phyloP scores from a whole-genome alignment of 2,797 vertebrate genomes.

The Gymnoscopelus braueri region DNA sequence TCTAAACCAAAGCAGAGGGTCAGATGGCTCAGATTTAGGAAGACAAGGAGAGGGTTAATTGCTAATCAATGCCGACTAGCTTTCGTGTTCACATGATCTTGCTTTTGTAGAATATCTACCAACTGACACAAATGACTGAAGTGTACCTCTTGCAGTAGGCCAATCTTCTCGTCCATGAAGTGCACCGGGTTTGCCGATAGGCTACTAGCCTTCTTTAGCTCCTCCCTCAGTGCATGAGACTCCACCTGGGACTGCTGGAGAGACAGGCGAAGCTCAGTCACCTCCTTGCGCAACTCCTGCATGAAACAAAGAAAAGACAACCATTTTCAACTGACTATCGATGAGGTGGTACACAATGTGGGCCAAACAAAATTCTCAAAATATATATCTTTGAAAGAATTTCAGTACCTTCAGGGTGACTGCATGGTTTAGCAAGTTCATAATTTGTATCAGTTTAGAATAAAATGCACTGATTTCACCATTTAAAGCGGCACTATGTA shows the following conservation, averaged over 20 bases:
- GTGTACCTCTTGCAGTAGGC: constrained; percentile 74
- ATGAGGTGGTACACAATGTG: neutral
- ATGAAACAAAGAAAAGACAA: neutral
- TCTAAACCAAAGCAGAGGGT: too few relatives aligned
- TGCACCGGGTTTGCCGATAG: constrained; percentile 46
- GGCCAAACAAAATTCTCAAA: neutral
- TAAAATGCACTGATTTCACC: too few relatives aligned
- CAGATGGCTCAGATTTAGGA: too few relatives aligned
- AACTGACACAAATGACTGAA: too few relatives aligned
- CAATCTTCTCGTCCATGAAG: constrained; percentile 77
- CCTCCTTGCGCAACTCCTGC: constrained; percentile 77
- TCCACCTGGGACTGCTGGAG: constrained; percentile 75
- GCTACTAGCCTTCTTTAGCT: constrained; percentile 56
- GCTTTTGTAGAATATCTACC: too few relatives aligned
- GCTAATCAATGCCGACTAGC: neutral
- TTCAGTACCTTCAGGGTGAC: too few relatives aligned
- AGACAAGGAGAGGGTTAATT: too few relatives aligned
- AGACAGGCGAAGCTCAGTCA: constrained; percentile 61
- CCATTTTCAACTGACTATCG: neutral
- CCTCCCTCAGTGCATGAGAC: constrained; percentile 67
- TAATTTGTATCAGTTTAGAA: too few relatives aligned
- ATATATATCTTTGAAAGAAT: too few relatives aligned
- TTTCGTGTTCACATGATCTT: neutral
- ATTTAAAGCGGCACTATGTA: too few relatives aligned
- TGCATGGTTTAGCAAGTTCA: too few relatives aligned